Conservation (phyloP, 2,113 vertebrate genomes). For the Camelus bactrianus region DNA sequence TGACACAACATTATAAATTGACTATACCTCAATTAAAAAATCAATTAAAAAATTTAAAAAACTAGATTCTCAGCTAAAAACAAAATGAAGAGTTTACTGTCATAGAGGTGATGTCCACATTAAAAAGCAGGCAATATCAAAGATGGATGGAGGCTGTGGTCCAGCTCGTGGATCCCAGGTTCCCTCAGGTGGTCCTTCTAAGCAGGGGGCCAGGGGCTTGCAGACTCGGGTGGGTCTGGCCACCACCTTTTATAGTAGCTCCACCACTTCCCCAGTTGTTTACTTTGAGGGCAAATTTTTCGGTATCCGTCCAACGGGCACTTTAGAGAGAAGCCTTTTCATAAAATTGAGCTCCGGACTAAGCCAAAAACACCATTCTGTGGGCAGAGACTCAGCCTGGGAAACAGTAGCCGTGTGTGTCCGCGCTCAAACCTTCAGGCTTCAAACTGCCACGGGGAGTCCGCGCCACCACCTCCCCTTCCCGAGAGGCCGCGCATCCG, state of each 20-base stretch:
- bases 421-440: too few relatives aligned
- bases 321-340: not conserved
- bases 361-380: not conserved
- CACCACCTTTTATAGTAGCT: not conserved
- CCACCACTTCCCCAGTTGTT: not conserved
- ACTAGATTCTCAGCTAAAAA: slow-evolving; percentile 7
- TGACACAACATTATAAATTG: too few relatives aligned
- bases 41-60: not conserved
- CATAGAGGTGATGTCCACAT: not conserved
- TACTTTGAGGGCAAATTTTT: not conserved
- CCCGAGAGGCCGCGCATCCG: rapidly evolving
- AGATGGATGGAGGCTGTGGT: not conserved
- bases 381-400: rapidly evolving
- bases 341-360: not conserved
- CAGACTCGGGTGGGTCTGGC: not conserved
- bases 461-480: rapidly evolving
- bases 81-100: not conserved
- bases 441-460: rapidly evolving
- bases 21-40: too few relatives aligned
- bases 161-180: not conserved
- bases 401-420: not conserved
- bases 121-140: not conserved
- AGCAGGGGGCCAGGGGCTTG: not conserved
- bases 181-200: not conserved
- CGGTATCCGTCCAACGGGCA: not conserved